These are phyloP conservation scores for Chaitophorus viminalis DNA, from an alignment of 2,888 invertebrate genomes.

Conservation along the genomic window DNA sequence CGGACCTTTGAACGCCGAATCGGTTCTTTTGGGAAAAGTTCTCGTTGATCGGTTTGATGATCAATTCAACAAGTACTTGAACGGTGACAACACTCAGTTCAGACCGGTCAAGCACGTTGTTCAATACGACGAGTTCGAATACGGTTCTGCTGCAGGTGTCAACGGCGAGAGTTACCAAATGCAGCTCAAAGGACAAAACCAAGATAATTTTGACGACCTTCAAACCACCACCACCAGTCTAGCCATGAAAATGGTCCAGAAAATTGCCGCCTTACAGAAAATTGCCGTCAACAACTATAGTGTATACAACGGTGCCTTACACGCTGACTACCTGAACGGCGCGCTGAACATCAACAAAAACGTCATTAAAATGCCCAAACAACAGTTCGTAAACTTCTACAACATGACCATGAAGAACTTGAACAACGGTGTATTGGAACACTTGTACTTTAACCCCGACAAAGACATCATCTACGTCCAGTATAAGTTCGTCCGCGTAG, in stretches of 20 bases:
- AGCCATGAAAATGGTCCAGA: not conserved
- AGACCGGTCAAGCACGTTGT: not conserved
- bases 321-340: not conserved
- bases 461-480: not conserved
- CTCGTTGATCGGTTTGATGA: not conserved
- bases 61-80: not conserved
- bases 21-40: not conserved
- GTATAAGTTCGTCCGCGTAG: slow-evolving; percentile 8
- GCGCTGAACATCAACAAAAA: not conserved
- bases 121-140: not conserved
- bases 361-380: slow-evolving; percentile 6
- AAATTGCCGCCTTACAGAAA: slow-evolving; percentile 24
- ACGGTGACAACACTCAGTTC: not conserved
- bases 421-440: slow-evolving; percentile 8
- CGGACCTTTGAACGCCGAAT: not conserved
- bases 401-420: slow-evolving; percentile 6
- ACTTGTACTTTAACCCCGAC: not conserved
- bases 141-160: not conserved
- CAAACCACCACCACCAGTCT: not conserved
- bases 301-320: not conserved
- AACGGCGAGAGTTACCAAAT: not conserved
- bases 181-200: not conserved
- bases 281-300: not conserved
- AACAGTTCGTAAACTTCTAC: slow-evolving; percentile 29
- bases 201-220: too few species aligned